Conservation (phyloP, 1,140 invertebrate species). For the Rhagoletis pomonella region DNA sequence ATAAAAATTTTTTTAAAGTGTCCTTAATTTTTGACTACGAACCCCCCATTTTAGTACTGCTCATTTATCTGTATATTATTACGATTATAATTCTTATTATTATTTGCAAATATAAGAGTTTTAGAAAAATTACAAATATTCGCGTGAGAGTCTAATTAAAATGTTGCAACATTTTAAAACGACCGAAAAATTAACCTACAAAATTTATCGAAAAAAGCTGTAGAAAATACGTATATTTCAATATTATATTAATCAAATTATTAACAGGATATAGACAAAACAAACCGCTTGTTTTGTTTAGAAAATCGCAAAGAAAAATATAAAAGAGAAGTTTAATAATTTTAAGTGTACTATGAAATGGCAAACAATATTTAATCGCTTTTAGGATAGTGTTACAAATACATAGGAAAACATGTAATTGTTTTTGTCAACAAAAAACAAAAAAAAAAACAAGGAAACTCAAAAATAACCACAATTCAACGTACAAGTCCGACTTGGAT, state of each 20-base stretch:
- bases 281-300: not conserved
- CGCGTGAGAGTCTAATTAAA: constrained; percentile 29
- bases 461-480: not conserved
- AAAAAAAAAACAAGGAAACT: not conserved
- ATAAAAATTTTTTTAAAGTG: not conserved
- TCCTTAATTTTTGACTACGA: not conserved
- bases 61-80: constrained; percentile 18
- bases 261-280: not conserved
- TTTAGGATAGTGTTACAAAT: not conserved
- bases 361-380: constrained; percentile 7
- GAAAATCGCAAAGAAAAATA: not conserved
- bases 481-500: not conserved
- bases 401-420: not conserved
- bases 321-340: not conserved
- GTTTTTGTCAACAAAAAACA: constrained; percentile 23
- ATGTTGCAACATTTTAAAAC: constrained; percentile 53
- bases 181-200: not conserved
- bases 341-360: constrained; percentile 14
- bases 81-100: not conserved
- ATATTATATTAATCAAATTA: not conserved
- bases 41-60: not conserved
- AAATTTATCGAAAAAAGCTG: not conserved
- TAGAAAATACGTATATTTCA: constrained; percentile 26
- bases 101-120: not conserved
- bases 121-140: not conserved